Conservation (phyloP, 2,888 invertebrate species). For the Drosophila neutralis region DNA sequence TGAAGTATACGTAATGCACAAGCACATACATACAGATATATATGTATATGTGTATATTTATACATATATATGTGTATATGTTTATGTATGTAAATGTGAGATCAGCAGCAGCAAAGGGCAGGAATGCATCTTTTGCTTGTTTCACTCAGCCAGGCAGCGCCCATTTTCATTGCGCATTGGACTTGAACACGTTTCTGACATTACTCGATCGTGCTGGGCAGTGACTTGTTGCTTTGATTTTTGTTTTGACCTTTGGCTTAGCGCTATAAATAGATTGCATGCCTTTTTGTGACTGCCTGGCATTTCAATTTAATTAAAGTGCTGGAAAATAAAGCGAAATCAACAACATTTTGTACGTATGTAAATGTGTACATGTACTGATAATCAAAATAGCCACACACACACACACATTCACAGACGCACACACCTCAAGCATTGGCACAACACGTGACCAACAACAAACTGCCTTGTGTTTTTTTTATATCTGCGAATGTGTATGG, state of each 20-base stretch:
- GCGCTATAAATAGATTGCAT: constrained; percentile 64
- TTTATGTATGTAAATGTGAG: constrained; percentile 11
- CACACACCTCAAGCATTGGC: constrained; percentile 62
- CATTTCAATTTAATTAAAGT: constrained; percentile 68
- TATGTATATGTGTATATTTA: background rate
- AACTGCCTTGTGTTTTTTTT: constrained; percentile 50
- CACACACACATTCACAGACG: constrained; percentile 15
- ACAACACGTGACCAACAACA: constrained; percentile 82
- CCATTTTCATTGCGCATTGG: constrained; percentile 54
- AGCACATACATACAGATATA: background rate
- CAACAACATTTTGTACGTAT: constrained; percentile 17
- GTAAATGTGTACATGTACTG: constrained; percentile 2
- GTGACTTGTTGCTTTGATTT: constrained; percentile 58
- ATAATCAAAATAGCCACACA: constrained; percentile 25
- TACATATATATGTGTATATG: background rate
- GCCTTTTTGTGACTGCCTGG: constrained; percentile 31
- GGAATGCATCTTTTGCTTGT: constrained; percentile 45
- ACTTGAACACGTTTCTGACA: constrained; percentile 66
- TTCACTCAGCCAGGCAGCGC: constrained; percentile 27
- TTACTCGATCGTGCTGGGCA: constrained; percentile 57
- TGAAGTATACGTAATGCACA: constrained; percentile 2
- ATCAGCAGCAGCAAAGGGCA: constrained; percentile 33
- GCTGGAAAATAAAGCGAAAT: constrained; percentile 60
- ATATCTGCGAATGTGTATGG: constrained; percentile 16
- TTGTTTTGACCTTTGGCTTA: constrained; percentile 65